These are phyloP conservation scores for Harpegnathos saltator DNA, from an alignment of 1,140 invertebrate species.

Conservation along the genomic window DNA sequence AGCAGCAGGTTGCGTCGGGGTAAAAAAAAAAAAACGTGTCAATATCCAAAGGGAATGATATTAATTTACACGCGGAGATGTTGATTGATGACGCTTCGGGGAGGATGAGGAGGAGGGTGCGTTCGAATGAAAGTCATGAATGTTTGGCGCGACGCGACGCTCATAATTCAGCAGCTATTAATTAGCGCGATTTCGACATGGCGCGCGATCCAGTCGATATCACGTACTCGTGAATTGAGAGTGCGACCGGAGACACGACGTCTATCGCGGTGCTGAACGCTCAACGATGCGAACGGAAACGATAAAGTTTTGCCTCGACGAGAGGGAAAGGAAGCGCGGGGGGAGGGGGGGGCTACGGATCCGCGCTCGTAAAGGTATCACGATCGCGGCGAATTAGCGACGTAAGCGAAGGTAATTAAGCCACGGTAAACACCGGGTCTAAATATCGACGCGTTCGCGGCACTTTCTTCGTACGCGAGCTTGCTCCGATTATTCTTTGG, in stretches of 20 bases:
- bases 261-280: not conserved
- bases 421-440: constrained; percentile 24
- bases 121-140: not conserved
- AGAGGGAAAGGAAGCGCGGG: not conserved
- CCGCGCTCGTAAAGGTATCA: not conserved
- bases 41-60: constrained; percentile 14
- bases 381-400: constrained; percentile 47
- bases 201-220: not conserved
- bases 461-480: constrained; percentile 33
- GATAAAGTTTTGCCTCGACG: constrained; percentile 2
- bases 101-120: too few species aligned
- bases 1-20: too few species aligned
- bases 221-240: not conserved
- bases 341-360: too few species aligned
- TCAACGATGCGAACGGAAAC: not conserved
- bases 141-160: not conserved
- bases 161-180: constrained; percentile 11
- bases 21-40: constrained; percentile 11
- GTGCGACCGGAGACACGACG: not conserved
- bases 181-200: not conserved
- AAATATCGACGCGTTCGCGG: not conserved
- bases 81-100: constrained; percentile 14
- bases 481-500: constrained; percentile 50
- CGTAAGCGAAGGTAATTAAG: constrained; percentile 62
- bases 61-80: not conserved